Base-by-base conservation (phyloP, 1,140 invertebrate genomes). In the Lepidurus couesii region DNA sequence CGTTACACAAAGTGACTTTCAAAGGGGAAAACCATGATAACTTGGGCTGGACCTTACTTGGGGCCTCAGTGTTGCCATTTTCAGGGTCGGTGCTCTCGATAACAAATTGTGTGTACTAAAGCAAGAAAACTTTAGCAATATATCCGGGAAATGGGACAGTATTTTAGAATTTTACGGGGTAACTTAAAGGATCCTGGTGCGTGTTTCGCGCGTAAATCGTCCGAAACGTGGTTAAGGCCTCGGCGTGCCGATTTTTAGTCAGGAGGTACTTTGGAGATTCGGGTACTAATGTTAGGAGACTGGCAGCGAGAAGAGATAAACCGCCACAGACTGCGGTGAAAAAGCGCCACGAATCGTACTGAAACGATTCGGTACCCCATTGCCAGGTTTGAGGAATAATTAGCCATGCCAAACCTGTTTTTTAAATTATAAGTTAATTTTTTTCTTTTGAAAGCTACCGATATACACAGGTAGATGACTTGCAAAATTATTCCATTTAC, bases 221-320 rank as follows among this genome's bases (percentile, higher is more conserved):
- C 78, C 83, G 89, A 84, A 95, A 94, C 42, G 95, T 91, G 81
- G 90, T 89, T 44, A 95, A 85, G 0, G 92, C 91, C 81, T 92
- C 90, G 0, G 89, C 86, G 79, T 91, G 91, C 73, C 88, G 87
- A 77, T 91, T 90, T 81, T 88, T 86, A 0, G 90, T 89, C 89
- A 95, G 91, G 0, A 93, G 84, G 85, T 92, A 95, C 84, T 94
- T 94, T 6, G 93, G 93, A 82, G 91, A 94, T 83, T 95, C 93
- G 0, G 93, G 93, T 85, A 95, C 93, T 42, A 89, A 87, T 78
- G 92, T 87, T 75, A 93, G 88, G 0, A 88, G 84, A 11, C 89
- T 74, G 1, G 88, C 89, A 8, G 89, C 94, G 6, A 91, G 80
- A 0, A 94, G 81, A 24, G 89, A 89, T 7, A 92, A 90, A 44